Conservation (phyloP, 2,888 invertebrate genomes). For the Melieria omissa region DNA sequence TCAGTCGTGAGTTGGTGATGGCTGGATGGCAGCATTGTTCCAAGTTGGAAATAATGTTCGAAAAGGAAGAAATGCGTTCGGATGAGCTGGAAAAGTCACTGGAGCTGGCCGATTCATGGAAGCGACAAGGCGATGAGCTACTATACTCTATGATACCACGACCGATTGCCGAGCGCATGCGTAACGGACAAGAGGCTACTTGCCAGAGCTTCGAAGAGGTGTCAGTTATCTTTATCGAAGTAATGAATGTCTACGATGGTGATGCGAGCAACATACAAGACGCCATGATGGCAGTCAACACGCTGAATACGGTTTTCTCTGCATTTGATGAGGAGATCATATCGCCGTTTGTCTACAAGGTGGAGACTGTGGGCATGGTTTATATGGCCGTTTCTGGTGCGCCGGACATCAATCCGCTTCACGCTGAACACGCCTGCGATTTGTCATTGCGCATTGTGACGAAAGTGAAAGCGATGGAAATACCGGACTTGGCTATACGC, state of each 20-base stretch:
- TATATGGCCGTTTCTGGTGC: conserved; percentile 94
- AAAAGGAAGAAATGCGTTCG: conserved; percentile 83
- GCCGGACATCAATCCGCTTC: conserved; percentile 79
- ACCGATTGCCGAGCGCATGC: conserved; percentile 82
- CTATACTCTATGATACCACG: conserved; percentile 93
- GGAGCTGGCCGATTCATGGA: conserved; percentile 84
- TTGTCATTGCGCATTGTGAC: conserved; percentile 80
- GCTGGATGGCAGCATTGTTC: conserved; percentile 88
- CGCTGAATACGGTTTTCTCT: conserved; percentile 87
- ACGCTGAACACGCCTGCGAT: conserved; percentile 82
- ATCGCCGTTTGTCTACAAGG: conserved; percentile 88
- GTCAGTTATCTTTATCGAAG: conserved; percentile 66
- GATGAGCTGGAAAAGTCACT: conserved; percentile 82
- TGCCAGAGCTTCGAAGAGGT: conserved; percentile 75
- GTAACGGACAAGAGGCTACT: conserved; percentile 80
- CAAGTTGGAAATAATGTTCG: conserved; percentile 82
- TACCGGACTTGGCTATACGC: conserved; percentile 72
- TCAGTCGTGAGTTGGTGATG: conserved; percentile 84
- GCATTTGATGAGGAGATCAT: conserved; percentile 87
- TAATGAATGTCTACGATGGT: conserved; percentile 62
- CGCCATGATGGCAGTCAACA: conserved; percentile 84
- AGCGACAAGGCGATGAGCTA: conserved; percentile 84
- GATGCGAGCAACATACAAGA: conserved; percentile 64
- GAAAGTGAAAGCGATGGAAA: conserved; percentile 74
- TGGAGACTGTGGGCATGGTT: conserved; percentile 91